These are phyloP conservation scores for Equus quagga DNA, from an alignment of 2,113 vertebrate species.

Conservation along the genomic window DNA sequence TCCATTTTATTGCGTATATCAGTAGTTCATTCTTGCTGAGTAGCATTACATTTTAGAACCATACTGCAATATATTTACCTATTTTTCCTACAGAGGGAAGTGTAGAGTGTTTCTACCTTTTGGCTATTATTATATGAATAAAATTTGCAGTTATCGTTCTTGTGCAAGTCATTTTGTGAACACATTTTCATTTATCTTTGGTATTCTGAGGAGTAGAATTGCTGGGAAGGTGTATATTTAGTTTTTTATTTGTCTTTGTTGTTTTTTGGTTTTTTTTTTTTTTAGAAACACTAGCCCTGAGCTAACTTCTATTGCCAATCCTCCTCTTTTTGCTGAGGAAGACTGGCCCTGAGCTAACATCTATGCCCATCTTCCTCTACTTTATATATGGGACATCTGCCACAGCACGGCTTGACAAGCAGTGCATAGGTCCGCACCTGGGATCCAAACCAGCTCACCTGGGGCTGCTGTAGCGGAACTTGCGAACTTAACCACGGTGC, in stretches of 20 bases:
- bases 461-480: no score
- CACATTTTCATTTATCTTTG: neutral
- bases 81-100: neutral
- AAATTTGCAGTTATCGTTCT: neutral
- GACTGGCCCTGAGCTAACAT: no score
- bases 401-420: no score
- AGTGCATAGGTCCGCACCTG: no score
- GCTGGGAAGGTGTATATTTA: neutral
- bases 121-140: neutral
- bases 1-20: neutral
- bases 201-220: neutral
- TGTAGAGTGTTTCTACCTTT: neutral
- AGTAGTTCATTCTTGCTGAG: neutral
- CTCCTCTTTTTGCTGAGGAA: no score
- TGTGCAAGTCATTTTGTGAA: neutral
- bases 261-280: no score
- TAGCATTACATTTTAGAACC: neutral
- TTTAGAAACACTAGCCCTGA: no score
- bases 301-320: no score
- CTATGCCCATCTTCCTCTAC: no score
- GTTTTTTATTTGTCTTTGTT: neutral
- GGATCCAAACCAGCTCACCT: no score
- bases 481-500: no score
- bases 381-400: no score
- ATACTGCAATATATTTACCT: neutral